These are phyloP conservation scores for Chloropsis cyanopogon DNA, from an alignment of 2,113 vertebrate species.

Conservation along the genomic window DNA sequence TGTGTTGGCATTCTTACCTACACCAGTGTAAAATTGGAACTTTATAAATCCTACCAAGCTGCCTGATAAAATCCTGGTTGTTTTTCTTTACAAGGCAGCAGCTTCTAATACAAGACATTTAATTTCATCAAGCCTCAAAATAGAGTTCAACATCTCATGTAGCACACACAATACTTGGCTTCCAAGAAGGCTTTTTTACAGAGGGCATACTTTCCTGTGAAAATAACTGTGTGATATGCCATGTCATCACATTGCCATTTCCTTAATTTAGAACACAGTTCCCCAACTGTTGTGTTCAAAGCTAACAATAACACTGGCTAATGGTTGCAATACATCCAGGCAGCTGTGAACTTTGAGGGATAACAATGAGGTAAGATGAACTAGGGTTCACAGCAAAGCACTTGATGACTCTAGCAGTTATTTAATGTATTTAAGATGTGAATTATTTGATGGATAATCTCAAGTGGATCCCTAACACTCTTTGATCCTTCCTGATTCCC, in stretches of 20 bases:
- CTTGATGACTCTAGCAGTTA: slow-evolving; percentile 60
- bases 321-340: slow-evolving; percentile 51
- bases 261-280: slow-evolving; percentile 64
- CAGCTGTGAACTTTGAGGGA: slow-evolving; percentile 71
- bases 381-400: slow-evolving; percentile 64
- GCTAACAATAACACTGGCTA: slow-evolving; percentile 63
- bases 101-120: neutral
- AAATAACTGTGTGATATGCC: slow-evolving; percentile 35
- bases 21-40: neutral
- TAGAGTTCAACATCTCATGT: slow-evolving; percentile 9
- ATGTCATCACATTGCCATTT: slow-evolving; percentile 65
- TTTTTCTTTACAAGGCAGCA: neutral
- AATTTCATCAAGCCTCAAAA: neutral
- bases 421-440: slow-evolving; percentile 75
- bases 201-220: slow-evolving; percentile 17
- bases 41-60: neutral
- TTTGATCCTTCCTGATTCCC: slow-evolving; percentile 60
- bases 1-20: neutral
- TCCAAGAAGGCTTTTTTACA: slow-evolving; percentile 24
- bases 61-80: neutral
- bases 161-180: neutral
- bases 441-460: slow-evolving; percentile 72
- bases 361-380: slow-evolving; percentile 75
- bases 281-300: slow-evolving; percentile 46
- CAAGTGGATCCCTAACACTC: slow-evolving; percentile 61